Percentiles rank a stretch among this genome's conserved stretches.
Conservation (phyloP, 1,140 invertebrate genomes). For the Chironomus tepperi region DNA sequence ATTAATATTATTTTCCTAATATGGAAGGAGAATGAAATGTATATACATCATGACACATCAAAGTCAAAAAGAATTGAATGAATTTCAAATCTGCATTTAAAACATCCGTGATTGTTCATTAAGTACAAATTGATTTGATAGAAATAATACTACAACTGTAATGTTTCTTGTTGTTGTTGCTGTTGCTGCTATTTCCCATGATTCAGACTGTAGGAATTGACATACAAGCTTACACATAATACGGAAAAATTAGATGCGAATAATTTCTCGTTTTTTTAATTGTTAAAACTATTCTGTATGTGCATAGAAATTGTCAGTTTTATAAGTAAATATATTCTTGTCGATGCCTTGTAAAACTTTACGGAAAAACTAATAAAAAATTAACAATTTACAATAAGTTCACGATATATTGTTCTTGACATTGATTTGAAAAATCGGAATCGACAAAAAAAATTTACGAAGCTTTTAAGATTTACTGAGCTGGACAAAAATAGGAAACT, state of each 20-base stretch:
- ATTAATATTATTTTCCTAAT: constrained; percentile 9
- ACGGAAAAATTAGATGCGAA: not conserved
- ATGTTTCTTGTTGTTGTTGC: no score
- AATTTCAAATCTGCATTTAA: not conserved
- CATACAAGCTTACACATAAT: not conserved
- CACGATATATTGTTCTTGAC: no score
- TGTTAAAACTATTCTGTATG: not conserved
- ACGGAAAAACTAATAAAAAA: no score
- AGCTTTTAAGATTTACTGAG: no score
- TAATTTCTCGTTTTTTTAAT: not conserved
- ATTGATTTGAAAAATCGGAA: no score
- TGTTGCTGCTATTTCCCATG: not conserved
- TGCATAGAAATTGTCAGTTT: no score
- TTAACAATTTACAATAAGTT: no score
- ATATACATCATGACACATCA: not conserved
- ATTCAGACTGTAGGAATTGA: not conserved
- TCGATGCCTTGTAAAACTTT: no score
- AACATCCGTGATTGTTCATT: constrained; percentile 12
- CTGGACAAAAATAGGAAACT: no score
- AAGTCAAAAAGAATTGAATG: not conserved
- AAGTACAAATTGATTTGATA: not conserved
- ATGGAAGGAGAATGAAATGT: constrained; percentile 7
- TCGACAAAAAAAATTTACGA: no score
- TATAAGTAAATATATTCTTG: no score
- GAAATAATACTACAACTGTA: no score